Evolutionary conservation across 2,113 vertebrate genomes (phyloP).

Genomic region (Urocitellus parryii): DNA sequence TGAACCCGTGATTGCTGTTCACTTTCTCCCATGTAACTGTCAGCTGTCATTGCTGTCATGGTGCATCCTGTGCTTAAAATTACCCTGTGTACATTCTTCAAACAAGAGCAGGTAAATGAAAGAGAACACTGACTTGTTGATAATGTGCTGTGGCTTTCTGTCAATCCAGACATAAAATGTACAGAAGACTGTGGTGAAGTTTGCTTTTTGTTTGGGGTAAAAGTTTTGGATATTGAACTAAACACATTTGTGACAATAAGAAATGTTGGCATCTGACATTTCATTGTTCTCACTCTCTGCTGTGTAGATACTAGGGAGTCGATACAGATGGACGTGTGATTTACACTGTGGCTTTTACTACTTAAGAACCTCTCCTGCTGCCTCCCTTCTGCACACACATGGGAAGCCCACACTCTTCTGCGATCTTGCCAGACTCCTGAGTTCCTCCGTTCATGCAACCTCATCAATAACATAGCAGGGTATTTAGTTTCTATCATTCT

Average conservation of each 20-base stretch:
- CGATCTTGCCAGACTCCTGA: too few species aligned
- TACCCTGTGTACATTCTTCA: not conserved
- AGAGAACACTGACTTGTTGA: not conserved
- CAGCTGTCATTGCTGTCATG: not conserved
- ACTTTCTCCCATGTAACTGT: not conserved
- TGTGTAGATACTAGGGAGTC: rapidly evolving
- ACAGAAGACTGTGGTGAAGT: not conserved
- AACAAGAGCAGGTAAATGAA: not conserved
- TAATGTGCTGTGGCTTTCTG: not conserved
- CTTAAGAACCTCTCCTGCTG: too few species aligned
- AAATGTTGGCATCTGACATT: not conserved
- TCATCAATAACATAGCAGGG: too few species aligned
- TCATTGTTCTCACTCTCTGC: not conserved
- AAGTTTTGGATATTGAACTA: not conserved
- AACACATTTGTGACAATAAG: not conserved
- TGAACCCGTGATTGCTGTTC: not conserved
- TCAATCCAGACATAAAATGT: rapidly evolving
- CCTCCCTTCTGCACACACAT: too few species aligned
- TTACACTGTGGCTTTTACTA: not conserved
- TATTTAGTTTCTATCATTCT: too few species aligned
- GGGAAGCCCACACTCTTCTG: too few species aligned
- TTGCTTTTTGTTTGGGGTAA: not conserved
- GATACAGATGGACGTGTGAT: not conserved
- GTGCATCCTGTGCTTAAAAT: not conserved
- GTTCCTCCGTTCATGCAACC: too few species aligned